These are phyloP conservation scores for Nymphalis urticae DNA, from an alignment of 2,888 invertebrate species.

Conservation along the genomic window DNA sequence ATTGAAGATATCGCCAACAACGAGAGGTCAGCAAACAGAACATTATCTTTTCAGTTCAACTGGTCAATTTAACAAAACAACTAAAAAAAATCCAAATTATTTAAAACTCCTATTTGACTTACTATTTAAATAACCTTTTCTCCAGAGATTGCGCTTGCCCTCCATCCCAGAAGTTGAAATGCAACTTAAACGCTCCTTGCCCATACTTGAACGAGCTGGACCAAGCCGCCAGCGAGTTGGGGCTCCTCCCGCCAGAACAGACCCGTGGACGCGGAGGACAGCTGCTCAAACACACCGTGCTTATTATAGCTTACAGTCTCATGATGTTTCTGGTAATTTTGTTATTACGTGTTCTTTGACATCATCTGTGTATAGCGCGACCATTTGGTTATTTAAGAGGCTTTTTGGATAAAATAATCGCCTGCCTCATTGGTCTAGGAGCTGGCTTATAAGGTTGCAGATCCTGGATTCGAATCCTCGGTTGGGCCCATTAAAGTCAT, in stretches of 20 bases:
- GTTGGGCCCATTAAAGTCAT: too few relatives aligned
- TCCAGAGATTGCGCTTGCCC: slow-evolving; percentile 70
- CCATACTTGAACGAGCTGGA: slow-evolving; percentile 63
- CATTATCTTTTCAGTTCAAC: neutral
- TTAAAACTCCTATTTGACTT: too few relatives aligned
- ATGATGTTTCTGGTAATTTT: slow-evolving; percentile 91
- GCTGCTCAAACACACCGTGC: slow-evolving; percentile 89
- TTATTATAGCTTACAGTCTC: slow-evolving; percentile 89
- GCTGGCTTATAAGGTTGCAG: too few relatives aligned
- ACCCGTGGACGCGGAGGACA: slow-evolving; percentile 80
- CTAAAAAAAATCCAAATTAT: too few relatives aligned
- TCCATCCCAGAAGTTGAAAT: slow-evolving; percentile 54
- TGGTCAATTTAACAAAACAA: neutral
- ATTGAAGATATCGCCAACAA: slow-evolving; percentile 82
- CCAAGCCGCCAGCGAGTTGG: slow-evolving; percentile 63
- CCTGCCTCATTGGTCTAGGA: too few relatives aligned
- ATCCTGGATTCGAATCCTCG: too few relatives aligned
- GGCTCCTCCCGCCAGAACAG: slow-evolving; percentile 69
- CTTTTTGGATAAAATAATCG: too few relatives aligned
- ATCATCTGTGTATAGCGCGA: too few relatives aligned
- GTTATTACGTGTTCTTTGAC: slow-evolving; percentile 38
- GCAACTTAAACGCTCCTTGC: slow-evolving; percentile 52
- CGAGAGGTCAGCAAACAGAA: slow-evolving; percentile 47
- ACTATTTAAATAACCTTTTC: too few relatives aligned
- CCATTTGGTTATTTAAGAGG: too few relatives aligned